phyloP scores from a whole-genome alignment of 30 jellyfish, hydroid and myxozoan species.

The Cassiopea andromeda region DNA sequence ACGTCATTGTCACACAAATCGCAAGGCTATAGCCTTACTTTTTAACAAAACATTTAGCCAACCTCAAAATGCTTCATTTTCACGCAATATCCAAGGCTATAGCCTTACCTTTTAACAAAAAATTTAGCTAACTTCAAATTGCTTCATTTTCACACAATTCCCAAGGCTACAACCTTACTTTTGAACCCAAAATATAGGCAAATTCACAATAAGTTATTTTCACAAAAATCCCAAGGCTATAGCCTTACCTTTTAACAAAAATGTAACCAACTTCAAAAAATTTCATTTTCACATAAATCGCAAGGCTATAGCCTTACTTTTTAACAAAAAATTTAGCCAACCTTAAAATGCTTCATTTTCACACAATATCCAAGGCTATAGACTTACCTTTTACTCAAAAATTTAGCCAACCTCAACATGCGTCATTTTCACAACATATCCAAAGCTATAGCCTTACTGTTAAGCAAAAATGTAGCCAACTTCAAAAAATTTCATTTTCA shows the following conservation, averaged over 20 bases:
- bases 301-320: neutral
- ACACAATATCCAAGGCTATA: neutral
- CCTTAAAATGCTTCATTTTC: neutral
- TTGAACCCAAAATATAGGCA: neutral
- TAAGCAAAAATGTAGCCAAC: neutral
- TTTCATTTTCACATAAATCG: neutral
- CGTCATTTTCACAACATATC: neutral
- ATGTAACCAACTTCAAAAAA: neutral
- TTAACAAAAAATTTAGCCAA: neutral
- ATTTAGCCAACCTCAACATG: neutral
- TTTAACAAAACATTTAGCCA: neutral
- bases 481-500: neutral
- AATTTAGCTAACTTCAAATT: neutral
- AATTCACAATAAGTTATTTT: neutral
- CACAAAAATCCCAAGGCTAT: neutral
- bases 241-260: neutral
- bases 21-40: neutral
- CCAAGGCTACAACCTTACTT: neutral
- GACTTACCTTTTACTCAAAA: neutral
- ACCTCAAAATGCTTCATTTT: neutral
- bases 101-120: neutral
- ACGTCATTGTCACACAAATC: neutral
- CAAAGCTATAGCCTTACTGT: neutral
- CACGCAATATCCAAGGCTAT: neutral
- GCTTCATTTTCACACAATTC: neutral